Base-by-base conservation (phyloP, 2,888 invertebrate species). In the Spodoptera picta region DNA sequence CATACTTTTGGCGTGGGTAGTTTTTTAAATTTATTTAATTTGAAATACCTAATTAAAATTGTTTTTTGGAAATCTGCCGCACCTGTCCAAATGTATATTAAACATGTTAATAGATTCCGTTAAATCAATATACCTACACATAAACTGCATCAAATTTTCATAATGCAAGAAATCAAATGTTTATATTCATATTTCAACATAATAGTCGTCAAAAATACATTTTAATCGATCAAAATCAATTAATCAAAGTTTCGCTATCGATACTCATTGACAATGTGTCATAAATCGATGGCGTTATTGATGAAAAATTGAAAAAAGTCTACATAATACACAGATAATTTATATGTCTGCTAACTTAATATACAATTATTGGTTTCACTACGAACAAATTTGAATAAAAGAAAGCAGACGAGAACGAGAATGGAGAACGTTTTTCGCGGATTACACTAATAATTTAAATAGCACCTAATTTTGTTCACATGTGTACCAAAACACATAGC, bases 351-450 rank as follows among this genome's bases (percentile, higher is more conserved):
- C 77, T 81, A 76, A 68, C 78, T 77, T 70, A 80, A 82, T 79
- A 67, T 76, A 82, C 76, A 75, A 84, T 82, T 78, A 83, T 83
- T 82, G 81, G 82, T 86, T 86, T 89, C 86, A 82, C 87, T 84
- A 60, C 69, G 65, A 66, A 78, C 83, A 69, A 76, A 88, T 87
- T 88, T 87, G 69, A 87, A 87, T 88, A 86, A 87, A 85, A 85
- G 88, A 89, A 89, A 88, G 88, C 83, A 77, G 82, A 79, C 79
- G 68, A 68, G 69, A 70, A 75, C 79, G 77, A 78, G 50, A 56
- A 61, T 72, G 69, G 72, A 75, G 79, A 75, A 60, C 73, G 77
- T 73, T 83, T 83, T 83, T 82, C 77, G 81, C 82, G 65, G 74
- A 74, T 69, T 75, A 75, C 73, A 64, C 69, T 65, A 61, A 77